Evolutionary conservation across 1,140 invertebrate genomes (phyloP).

Genomic region (Drosophila pallidifrons): DNA sequence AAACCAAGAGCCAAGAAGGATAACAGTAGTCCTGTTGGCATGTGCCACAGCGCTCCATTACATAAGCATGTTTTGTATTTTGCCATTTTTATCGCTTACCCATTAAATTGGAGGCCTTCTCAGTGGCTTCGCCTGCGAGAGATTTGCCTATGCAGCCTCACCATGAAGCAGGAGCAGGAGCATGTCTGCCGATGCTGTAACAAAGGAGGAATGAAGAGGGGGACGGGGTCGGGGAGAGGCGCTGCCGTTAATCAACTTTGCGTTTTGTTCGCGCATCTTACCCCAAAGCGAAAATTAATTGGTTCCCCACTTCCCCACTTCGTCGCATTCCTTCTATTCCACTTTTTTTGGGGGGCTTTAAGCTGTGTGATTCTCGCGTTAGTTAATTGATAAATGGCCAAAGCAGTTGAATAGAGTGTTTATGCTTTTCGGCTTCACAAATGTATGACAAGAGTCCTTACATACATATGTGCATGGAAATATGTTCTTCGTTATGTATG

Average conservation of each 20-base stretch:
- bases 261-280: constrained; percentile 52
- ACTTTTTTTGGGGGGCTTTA: not conserved
- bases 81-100: constrained; percentile 75
- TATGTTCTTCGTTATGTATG: not conserved
- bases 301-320: constrained; percentile 20
- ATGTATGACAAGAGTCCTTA: not conserved
- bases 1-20: not conserved
- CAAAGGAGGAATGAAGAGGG: not conserved
- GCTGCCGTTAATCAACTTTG: constrained; percentile 71
- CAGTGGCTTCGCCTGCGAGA: not conserved
- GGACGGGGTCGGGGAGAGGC: not conserved
- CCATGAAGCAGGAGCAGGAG: not conserved
- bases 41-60: constrained; percentile 45
- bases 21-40: not conserved
- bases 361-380: constrained; percentile 54
- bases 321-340: not conserved
- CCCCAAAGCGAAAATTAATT: constrained; percentile 77
- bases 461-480: not conserved
- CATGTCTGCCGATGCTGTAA: not conserved
- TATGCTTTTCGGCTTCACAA: constrained; percentile 4
- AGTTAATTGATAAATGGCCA: constrained; percentile 73
- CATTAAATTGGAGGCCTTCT: constrained; percentile 57
- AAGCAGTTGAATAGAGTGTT: constrained; percentile 17
- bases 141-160: constrained; percentile 24
- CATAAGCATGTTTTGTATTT: constrained; percentile 62